These are phyloP conservation scores for Nemotelus pantherinus DNA, from an alignment of 2,888 invertebrate species.

Conservation along the genomic window DNA sequence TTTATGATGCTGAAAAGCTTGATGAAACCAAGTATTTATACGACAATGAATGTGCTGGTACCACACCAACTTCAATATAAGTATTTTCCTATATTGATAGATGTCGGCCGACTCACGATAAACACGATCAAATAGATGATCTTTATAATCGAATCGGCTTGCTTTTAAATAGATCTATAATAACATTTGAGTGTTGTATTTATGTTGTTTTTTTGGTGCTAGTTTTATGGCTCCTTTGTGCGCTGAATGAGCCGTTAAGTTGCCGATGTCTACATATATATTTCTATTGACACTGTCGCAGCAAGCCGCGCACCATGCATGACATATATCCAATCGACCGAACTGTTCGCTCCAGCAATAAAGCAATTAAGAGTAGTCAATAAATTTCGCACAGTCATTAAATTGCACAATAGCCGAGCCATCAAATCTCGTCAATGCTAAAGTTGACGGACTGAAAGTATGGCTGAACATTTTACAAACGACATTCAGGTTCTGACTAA, in stretches of 20 bases:
- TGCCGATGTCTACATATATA: neutral
- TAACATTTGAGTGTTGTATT: slow-evolving; percentile 16
- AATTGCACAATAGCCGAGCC: slow-evolving; percentile 23
- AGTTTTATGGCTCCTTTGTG: slow-evolving; percentile 22
- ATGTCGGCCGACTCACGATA: neutral
- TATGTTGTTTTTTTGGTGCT: slow-evolving; percentile 4
- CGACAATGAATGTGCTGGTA: too few species aligned
- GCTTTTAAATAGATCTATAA: slow-evolving; percentile 23
- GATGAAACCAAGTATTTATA: neutral
- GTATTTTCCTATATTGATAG: neutral
- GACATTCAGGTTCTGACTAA: neutral
- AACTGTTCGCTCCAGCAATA: slow-evolving; percentile 43
- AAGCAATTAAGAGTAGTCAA: slow-evolving; percentile 49
- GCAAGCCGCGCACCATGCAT: neutral
- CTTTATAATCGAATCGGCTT: slow-evolving; percentile 11
- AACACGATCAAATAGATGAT: slow-evolving; percentile 8
- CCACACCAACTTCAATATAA: neutral
- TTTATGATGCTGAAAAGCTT: neutral
- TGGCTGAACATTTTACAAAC: neutral
- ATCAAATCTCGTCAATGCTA: slow-evolving; percentile 21
- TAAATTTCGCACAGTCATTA: slow-evolving; percentile 50
- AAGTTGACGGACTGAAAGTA: slow-evolving; percentile 13
- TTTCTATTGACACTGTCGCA: neutral
- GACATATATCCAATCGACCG: neutral
- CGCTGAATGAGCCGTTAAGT: slow-evolving; percentile 25